A percentile compares a stretch with the other conserved stretches of the same genome.
Evolutionary conservation across 2,888 invertebrate species (phyloP).

Genomic region (Cerceris ruficornis): DNA sequence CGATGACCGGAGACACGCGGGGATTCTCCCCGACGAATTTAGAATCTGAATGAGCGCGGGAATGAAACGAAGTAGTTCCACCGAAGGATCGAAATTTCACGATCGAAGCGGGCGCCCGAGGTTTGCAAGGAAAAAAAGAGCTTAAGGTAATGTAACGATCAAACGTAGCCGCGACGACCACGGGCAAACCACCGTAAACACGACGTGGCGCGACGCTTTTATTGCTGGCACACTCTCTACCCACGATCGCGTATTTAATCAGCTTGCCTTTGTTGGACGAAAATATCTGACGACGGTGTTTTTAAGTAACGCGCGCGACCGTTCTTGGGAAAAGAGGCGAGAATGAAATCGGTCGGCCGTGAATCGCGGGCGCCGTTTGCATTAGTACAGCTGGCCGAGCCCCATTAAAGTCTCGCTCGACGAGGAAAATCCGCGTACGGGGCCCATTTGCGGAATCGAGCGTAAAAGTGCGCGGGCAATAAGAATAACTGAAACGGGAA

Average conservation of each 20-base stretch:
- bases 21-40: too few species aligned
- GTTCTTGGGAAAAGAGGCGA: slow-evolving; percentile 29
- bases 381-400: slow-evolving; percentile 22
- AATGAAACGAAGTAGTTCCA: neutral
- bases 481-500: slow-evolving; percentile 26
- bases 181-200: slow-evolving; percentile 56
- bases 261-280: slow-evolving; percentile 53
- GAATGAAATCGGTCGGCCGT: slow-evolving; percentile 33
- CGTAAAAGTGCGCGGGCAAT: neutral
- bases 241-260: slow-evolving; percentile 57
- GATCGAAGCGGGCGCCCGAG: too few species aligned
- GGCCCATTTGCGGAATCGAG: neutral
- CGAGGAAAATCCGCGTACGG: slow-evolving; percentile 1
- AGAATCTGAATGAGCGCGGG: too few species aligned
- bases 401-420: slow-evolving; percentile 22
- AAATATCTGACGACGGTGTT: slow-evolving; percentile 52
- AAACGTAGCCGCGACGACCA: slow-evolving; percentile 40
- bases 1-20: too few species aligned
- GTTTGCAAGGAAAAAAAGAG: slow-evolving; percentile 5
- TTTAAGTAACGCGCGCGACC: slow-evolving; percentile 25
- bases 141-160: slow-evolving; percentile 47
- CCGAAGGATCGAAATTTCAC: neutral
- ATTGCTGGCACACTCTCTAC: slow-evolving; percentile 49
- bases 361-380: slow-evolving; percentile 31
- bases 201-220: slow-evolving; percentile 56